Conservation (phyloP, 2,888 invertebrate species). For the Ichneumoninae sp. region DNA sequence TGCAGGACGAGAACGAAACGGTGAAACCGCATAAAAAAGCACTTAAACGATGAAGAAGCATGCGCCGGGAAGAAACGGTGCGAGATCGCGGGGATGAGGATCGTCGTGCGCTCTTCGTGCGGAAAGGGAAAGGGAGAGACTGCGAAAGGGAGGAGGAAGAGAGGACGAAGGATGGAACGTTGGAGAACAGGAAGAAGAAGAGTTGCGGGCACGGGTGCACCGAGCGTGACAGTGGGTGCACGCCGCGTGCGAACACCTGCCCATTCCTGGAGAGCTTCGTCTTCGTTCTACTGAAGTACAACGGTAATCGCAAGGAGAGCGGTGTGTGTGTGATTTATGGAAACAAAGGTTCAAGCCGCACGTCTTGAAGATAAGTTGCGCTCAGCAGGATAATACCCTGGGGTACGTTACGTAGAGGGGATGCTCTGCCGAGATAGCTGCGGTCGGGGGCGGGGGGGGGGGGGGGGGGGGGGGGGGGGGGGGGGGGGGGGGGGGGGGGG, state of each 20-base stretch:
- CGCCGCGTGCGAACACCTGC: constrained; percentile 80
- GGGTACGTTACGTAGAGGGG: neutral
- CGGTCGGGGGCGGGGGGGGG: no score
- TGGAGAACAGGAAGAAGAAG: constrained; percentile 72
- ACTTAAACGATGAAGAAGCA: constrained; percentile 76
- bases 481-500: no score
- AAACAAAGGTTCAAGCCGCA: constrained; percentile 50
- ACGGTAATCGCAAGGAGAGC: constrained; percentile 34
- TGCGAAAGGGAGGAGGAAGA: constrained; percentile 30
- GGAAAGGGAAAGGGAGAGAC: constrained; percentile 48
- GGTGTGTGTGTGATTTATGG: constrained; percentile 59
- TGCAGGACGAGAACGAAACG: constrained; percentile 76
- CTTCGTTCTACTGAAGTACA: constrained; percentile 47
- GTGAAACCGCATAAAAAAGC: constrained; percentile 81
- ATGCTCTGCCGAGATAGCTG: constrained; percentile 14
- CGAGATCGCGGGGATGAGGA: constrained; percentile 33
- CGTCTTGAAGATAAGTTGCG: constrained; percentile 22
- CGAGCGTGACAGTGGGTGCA: constrained; percentile 83
- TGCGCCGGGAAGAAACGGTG: constrained; percentile 49
- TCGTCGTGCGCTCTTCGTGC: constrained; percentile 38
- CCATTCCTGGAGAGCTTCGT: constrained; percentile 77
- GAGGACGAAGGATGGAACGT: constrained; percentile 68
- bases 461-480: no score
- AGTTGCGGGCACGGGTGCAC: constrained; percentile 81
- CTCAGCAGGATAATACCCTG: constrained; percentile 30